These are phyloP conservation scores for Hypolimnas misippus DNA, from an alignment of 2,888 invertebrate genomes.

Conservation along the genomic window DNA sequence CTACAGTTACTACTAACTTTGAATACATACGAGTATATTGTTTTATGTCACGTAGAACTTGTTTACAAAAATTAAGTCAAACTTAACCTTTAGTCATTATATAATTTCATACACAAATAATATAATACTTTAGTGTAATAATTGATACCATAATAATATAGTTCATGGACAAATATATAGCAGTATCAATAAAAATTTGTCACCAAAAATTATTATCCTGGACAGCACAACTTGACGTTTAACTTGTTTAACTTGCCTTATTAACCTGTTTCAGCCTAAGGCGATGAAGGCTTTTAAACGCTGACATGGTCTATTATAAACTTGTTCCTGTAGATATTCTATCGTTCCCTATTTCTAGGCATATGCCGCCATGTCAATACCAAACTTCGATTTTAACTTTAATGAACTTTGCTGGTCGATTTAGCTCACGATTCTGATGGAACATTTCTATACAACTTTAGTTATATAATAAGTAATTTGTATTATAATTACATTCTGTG, in stretches of 20 bases:
- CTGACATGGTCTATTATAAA: slow-evolving; percentile 38
- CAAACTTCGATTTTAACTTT: slow-evolving; percentile 55
- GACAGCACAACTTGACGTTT: background rate
- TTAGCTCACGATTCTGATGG: background rate
- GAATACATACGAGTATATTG: too few relatives aligned
- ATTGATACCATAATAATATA: too few relatives aligned
- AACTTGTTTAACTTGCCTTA: background rate
- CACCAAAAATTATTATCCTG: background rate
- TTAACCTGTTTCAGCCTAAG: slow-evolving; percentile 8
- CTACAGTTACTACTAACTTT: too few relatives aligned
- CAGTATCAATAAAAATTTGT: too few relatives aligned
- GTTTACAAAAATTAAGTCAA: too few relatives aligned
- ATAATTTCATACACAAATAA: too few relatives aligned
- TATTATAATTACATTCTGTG: background rate
- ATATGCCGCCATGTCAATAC: slow-evolving; percentile 49
- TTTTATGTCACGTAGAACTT: too few relatives aligned
- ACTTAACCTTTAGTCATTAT: too few relatives aligned
- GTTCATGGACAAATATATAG: too few relatives aligned
- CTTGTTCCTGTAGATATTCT: slow-evolving; percentile 33
- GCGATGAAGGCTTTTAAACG: slow-evolving; percentile 34
- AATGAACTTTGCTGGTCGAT: slow-evolving; percentile 52
- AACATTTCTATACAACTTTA: background rate
- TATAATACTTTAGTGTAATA: too few relatives aligned
- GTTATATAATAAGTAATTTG: background rate
- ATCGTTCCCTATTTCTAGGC: slow-evolving; percentile 22